Percentiles rank a stretch among this genome's conserved stretches.
These are phyloP conservation scores for Eulacestoma nigropectus DNA, from an alignment of 2,113 vertebrate species.

Conservation along the genomic window DNA sequence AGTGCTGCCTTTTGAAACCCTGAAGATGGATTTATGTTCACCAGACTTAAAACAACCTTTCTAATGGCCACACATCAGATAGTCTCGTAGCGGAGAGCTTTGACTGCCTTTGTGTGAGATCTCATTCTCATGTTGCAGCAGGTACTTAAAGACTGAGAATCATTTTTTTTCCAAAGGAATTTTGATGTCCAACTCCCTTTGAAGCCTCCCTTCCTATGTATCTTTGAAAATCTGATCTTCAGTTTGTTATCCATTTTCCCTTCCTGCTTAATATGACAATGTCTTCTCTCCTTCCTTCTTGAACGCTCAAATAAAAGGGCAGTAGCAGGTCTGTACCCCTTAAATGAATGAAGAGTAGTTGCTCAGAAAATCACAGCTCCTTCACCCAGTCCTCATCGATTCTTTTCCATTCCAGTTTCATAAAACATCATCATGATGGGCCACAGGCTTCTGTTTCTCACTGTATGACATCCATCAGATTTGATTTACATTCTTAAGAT, in stretches of 20 bases:
- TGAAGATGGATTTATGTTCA: background rate
- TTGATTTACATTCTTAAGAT: background rate
- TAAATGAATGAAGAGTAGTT: background rate
- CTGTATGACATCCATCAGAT: background rate
- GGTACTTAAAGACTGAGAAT: background rate
- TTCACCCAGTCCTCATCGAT: background rate
- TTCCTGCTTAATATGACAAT: background rate
- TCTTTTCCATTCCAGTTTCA: background rate
- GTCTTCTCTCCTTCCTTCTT: background rate
- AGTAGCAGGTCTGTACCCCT: background rate
- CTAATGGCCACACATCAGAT: background rate
- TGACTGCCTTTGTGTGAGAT: constrained; percentile 15
- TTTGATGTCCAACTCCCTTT: constrained; percentile 26
- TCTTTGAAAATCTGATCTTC: constrained; percentile 58
- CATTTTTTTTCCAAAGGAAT: background rate
- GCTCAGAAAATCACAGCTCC: background rate
- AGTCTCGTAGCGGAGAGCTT: background rate
- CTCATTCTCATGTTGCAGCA: constrained; percentile 46
- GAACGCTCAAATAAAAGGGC: background rate
- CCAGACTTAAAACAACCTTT: constrained; percentile 2
- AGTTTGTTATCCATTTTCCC: background rate
- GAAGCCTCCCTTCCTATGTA: constrained; percentile 2
- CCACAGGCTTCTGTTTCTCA: background rate
- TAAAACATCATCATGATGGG: background rate
- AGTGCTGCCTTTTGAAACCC: background rate